phyloP scores from a whole-genome alignment of 2,797 vertebrate species.

The Ciconia nigra region DNA sequence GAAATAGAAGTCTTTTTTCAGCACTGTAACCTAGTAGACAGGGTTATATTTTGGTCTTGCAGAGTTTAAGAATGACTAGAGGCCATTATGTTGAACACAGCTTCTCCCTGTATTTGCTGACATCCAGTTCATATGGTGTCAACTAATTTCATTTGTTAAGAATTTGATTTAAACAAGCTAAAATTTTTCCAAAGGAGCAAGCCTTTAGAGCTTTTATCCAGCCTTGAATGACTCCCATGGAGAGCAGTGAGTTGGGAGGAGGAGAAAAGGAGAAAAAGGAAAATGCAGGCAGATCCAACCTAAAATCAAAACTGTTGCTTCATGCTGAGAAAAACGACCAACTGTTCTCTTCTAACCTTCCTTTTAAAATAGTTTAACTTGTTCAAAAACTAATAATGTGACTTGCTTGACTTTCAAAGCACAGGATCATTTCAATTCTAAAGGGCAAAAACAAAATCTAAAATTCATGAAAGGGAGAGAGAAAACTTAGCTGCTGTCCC shows the following conservation, averaged over 20 bases:
- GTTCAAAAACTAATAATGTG: not conserved
- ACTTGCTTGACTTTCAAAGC: not conserved
- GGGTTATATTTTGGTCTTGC: not conserved
- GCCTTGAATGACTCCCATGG: not conserved
- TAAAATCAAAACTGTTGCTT: conserved; percentile 5
- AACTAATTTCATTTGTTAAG: not conserved
- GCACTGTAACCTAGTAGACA: not conserved
- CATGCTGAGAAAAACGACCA: not conserved
- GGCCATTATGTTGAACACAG: not conserved
- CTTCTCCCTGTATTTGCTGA: not conserved
- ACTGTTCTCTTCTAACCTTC: not conserved
- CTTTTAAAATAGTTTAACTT: not conserved
- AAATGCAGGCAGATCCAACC: not conserved
- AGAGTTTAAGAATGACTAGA: not conserved
- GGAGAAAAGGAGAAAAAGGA: not conserved
- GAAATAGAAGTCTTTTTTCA: not conserved
- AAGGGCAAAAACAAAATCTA: not conserved
- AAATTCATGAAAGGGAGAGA: conserved; percentile 20
- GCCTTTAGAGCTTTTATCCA: not conserved
- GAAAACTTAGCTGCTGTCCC: not conserved
- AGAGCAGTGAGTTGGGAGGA: not conserved
- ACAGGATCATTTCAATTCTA: conserved; percentile 30
- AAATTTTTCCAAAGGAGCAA: not conserved
- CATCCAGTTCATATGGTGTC: not conserved
- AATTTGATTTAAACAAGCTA: not conserved